Base-by-base conservation (phyloP, 2,797 vertebrate genomes). In the Myotis daubentonii region DNA sequence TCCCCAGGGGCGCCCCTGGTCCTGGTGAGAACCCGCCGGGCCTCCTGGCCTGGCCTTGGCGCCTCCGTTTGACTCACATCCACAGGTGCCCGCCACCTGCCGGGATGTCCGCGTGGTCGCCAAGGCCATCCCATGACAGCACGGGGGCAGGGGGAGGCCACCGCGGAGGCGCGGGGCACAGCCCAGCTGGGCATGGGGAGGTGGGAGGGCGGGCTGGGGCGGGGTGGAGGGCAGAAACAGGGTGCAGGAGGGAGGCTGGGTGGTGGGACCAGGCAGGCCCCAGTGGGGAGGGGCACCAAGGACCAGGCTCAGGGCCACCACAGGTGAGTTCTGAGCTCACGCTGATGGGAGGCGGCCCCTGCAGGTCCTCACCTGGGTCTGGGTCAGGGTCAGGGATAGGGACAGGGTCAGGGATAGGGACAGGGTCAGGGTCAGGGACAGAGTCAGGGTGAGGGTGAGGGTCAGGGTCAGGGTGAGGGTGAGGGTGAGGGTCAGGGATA, bases 21-120 rank as follows among this genome's bases (percentile, higher is more conserved):
- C 28, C 33, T 22, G 68, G 8, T 0, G 0, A 30, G n/a, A 65
- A 3, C 44, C 4, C 1, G 11, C 51, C 0, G 2, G 49, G 12
- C 33, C 16, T 7, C 2, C 1, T 1, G 49, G 16, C 33, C 15
- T 5, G 1, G 0, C 6, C 25, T 2, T 11, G 13, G 9, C 0
- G 0, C 2, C 0, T 23, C 8, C 19, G 1, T 10, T 23, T 25
- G 51, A 15, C 16, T 66, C 41, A 15, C 5, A 0, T 7, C 8
- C 1, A 5, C 15, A 4, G 17, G 36, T 4, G 19, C 30, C 23
- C 6, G 28, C 76, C 36, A 1, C 17, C 5, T 4, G 17, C 60
- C 25, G 0, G 57, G 57, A 25, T 28, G 25, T 62, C 23, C 0
- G 2, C 41, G 66, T 28, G 60, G 70, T 44, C 9, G 2, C 2